Conservation (phyloP, 2,888 invertebrate genomes). For the Thelaira solivaga region DNA sequence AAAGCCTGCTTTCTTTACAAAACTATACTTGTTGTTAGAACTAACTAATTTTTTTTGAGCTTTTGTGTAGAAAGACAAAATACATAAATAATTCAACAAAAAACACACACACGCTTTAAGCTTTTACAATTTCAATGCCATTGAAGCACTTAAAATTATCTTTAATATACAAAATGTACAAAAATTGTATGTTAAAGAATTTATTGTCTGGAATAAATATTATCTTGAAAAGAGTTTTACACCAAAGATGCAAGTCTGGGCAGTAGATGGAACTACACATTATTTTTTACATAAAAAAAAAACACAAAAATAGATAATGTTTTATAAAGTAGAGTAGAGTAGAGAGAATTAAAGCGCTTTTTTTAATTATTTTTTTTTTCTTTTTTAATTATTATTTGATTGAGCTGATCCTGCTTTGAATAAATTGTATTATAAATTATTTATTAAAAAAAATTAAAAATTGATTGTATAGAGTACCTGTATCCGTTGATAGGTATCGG, state of each 20-base stretch:
- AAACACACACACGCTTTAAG: conserved; percentile 38
- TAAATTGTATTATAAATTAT: conserved; percentile 13
- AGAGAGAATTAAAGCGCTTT: conserved; percentile 2
- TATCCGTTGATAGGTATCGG: conserved; percentile 99
- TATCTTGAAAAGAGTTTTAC: conserved; percentile 53
- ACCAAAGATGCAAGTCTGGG: conserved; percentile 77
- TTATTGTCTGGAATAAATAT: conserved; percentile 21
- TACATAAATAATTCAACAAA: conserved; percentile 17
- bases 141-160: conserved; percentile 53
- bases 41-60: not conserved
- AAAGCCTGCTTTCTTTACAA: conserved; percentile 25
- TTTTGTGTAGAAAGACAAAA: not conserved
- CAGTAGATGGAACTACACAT: conserved; percentile 76
- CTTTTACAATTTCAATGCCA: conserved; percentile 7
- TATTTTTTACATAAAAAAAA: conserved; percentile 5
- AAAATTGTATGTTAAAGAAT: conserved; percentile 67
- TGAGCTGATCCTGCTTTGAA: conserved; percentile 34
- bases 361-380: too few species aligned
- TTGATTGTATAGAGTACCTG: conserved; percentile 86
- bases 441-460: conserved; percentile 69
- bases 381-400: not conserved
- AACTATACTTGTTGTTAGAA: conserved; percentile 6
- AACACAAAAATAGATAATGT: conserved; percentile 12
- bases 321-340: not conserved
- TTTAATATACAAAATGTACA: conserved; percentile 67